Evolutionary conservation across 2,113 vertebrate species (phyloP).

Genomic region (Ptilorrhoa leucosticta): DNA sequence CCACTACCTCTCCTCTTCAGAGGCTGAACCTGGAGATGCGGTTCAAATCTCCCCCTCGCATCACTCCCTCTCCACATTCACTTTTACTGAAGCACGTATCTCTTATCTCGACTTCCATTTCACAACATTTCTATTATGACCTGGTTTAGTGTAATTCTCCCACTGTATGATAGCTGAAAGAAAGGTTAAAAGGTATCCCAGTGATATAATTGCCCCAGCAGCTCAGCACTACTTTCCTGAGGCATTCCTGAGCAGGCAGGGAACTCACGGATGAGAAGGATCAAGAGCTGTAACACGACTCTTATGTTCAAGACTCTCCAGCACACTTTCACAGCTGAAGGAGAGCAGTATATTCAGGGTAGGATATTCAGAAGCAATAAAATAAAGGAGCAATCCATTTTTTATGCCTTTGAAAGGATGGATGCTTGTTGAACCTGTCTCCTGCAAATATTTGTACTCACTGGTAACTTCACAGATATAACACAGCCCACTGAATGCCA

Average conservation of each 20-base stretch:
- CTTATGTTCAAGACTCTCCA: background rate
- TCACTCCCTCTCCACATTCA: background rate
- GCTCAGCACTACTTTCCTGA: background rate
- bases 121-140: background rate
- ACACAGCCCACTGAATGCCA: fast-evolving
- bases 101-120: background rate
- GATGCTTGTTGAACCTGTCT: background rate
- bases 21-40: background rate
- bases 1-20: background rate
- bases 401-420: background rate
- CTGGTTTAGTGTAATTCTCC: background rate
- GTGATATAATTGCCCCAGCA: background rate
- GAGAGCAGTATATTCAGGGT: background rate
- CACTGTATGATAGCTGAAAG: background rate
- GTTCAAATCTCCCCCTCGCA: background rate
- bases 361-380: background rate
- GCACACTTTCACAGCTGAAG: background rate
- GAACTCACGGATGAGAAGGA: background rate
- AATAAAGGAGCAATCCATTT: background rate
- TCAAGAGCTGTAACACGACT: background rate
- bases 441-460: background rate
- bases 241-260: background rate
- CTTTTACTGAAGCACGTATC: background rate
- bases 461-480: background rate
- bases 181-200: background rate